Evolutionary conservation across 2,113 vertebrate genomes (phyloP), one percentile per base, ranked within the genome.

Genomic region (Amia ocellicauda): DNA sequence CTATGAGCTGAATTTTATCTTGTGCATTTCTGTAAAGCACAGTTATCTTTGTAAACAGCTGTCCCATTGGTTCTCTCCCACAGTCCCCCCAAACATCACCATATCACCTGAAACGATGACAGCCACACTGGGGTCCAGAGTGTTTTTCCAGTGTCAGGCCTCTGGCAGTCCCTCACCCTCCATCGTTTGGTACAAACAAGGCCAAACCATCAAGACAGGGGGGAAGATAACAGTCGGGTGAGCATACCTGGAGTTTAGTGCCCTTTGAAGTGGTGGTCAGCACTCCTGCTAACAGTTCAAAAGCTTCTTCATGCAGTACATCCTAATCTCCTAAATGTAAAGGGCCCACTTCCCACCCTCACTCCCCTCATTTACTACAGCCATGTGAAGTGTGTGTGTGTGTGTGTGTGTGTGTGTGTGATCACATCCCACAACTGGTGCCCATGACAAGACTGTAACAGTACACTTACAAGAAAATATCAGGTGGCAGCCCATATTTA

Each of bases 131-230:
- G 87, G 85, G 17, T 83, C 78, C 19, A 77, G 62, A 64, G 85
- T 81, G 60, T 47, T 65, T 20, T 74, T 91, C 63, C 75, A 83
- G 56, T 91, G 88, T 69, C 78, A 85, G 53, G 85, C 78, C 54
- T 85, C 75, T 1, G 89, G 88, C 43, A 67, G 81, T 23, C 89
- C 87, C 58, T 55, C 58, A 17, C 87, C 88, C 2, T 72, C 79
- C 67, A 79, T 90, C 62, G 77, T 66, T 40, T 91, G 83, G 86
- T 70, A 81, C 49, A 90, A 90, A 64, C 82, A 74, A 29, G 84
- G 87, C 20, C 74, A 62, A 61, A 83, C 81, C 27, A 82, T 80
- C 19, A 75, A 77, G 68, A 89, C 85, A 8, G 86, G 88, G 49
- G 87, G 87, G 24, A 86, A 73, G 58, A 68, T 89, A 26, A 31